Evolutionary conservation across 2,113 vertebrate genomes (phyloP).

Genomic region (Telmatochromis brachygnathus): DNA sequence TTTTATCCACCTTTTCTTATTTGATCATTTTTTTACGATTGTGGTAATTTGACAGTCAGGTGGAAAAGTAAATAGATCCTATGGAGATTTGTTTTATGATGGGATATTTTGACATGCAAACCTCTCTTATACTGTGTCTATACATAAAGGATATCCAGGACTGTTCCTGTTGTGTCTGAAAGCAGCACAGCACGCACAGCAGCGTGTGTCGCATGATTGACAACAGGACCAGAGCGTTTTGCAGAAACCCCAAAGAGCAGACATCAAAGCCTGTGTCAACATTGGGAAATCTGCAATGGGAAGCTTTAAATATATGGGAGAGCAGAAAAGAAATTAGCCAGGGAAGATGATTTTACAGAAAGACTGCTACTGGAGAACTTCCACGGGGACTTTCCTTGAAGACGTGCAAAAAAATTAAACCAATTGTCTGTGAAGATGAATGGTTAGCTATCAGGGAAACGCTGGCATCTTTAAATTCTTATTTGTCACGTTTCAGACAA

Average conservation of each 20-base stretch:
- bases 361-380: neutral
- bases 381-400: neutral
- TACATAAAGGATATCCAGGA: neutral
- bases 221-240: neutral
- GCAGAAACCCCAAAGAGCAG: neutral
- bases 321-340: neutral
- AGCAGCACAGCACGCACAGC: neutral
- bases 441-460: neutral
- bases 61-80: neutral
- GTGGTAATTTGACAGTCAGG: neutral
- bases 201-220: neutral
- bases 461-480: neutral
- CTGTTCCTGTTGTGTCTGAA: neutral
- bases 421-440: rapidly evolving
- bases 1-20: neutral
- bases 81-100: neutral
- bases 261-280: neutral
- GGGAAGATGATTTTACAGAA: neutral
- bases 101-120: neutral
- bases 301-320: neutral
- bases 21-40: neutral
- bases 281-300: neutral
- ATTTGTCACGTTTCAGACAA: neutral
- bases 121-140: neutral
- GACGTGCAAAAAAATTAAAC: neutral